Percentiles rank a stretch among this genome's conserved stretches.
These are phyloP conservation scores for Formica selysi DNA, from an alignment of 1,140 invertebrate species.

Conservation along the genomic window DNA sequence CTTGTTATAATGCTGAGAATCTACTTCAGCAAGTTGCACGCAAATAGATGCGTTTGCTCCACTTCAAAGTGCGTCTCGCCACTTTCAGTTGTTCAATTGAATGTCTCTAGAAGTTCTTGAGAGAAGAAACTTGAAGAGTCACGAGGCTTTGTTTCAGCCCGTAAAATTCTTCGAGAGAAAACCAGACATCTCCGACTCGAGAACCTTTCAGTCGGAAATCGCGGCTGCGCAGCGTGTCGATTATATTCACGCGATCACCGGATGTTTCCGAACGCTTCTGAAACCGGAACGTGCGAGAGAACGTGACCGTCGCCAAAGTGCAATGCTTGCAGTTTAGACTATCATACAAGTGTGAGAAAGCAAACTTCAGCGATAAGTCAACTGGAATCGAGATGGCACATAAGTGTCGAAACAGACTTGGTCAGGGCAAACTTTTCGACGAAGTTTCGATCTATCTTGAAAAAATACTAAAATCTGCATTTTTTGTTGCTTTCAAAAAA, in stretches of 20 bases:
- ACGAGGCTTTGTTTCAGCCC: not conserved
- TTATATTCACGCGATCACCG: slow-evolving; percentile 63
- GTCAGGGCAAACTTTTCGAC: slow-evolving; percentile 31
- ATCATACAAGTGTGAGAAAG: slow-evolving; percentile 16
- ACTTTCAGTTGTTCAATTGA: not conserved
- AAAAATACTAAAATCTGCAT: not conserved
- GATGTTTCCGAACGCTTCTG: slow-evolving; percentile 25
- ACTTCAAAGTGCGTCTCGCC: not conserved
- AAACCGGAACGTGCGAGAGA: not conserved
- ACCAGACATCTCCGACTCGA: not conserved
- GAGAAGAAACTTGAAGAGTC: not conserved
- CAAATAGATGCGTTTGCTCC: not conserved
- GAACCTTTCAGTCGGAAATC: slow-evolving; percentile 19
- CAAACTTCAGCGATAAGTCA: slow-evolving; percentile 48
- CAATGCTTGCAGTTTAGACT: not conserved
- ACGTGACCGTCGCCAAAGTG: slow-evolving; percentile 6
- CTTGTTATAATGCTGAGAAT: not conserved
- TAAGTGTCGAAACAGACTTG: slow-evolving; percentile 27
- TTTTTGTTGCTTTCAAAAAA: not conserved
- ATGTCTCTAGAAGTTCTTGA: not conserved
- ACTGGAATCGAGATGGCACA: not conserved
- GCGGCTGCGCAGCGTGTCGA: slow-evolving; percentile 4
- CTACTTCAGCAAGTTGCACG: not conserved
- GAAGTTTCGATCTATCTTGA: not conserved
- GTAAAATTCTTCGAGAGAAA: slow-evolving; percentile 7